phyloP scores from a whole-genome alignment of 2,113 vertebrate genomes.

The Poeciliopsis occidentalis region DNA sequence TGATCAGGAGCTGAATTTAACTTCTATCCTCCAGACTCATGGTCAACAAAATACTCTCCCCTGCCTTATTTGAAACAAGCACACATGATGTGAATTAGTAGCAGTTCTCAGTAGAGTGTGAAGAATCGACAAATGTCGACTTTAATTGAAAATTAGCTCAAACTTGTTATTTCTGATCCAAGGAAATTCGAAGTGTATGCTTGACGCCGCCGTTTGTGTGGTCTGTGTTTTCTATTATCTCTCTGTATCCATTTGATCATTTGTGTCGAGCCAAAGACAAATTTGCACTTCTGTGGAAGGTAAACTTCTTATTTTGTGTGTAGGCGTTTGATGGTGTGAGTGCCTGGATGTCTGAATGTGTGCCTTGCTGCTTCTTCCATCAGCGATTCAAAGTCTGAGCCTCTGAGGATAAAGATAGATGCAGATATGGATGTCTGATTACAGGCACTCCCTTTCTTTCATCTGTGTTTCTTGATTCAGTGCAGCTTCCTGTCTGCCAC shows the following conservation, averaged over 20 bases:
- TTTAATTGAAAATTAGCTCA: conserved; percentile 16
- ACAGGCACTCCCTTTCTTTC: conserved; percentile 62
- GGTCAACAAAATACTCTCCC: neutral
- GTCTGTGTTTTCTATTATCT: conserved; percentile 10
- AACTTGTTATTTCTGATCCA: conserved; percentile 24
- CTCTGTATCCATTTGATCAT: conserved; percentile 38
- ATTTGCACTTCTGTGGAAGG: conserved; percentile 47
- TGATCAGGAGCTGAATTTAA: neutral
- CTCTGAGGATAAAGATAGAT: conserved; percentile 64
- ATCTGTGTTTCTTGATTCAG: conserved; percentile 57
- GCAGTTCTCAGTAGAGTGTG: neutral
- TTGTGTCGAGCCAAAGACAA: conserved; percentile 37
- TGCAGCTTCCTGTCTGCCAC: conserved; percentile 44
- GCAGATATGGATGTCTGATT: conserved; percentile 60
- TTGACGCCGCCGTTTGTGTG: conserved; percentile 23
- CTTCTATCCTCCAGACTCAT: neutral
- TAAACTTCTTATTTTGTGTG: conserved; percentile 19
- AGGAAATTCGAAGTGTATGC: neutral
- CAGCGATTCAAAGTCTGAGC: conserved; percentile 45
- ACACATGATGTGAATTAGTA: neutral
- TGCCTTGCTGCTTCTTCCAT: conserved; percentile 32
- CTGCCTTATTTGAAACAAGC: neutral
- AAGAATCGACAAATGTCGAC: conserved; percentile 13
- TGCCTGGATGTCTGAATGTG: conserved; percentile 21
- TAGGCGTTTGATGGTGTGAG: neutral